These are phyloP conservation scores for Florisuga fusca DNA, from an alignment of 2,797 vertebrate species.

Conservation along the genomic window DNA sequence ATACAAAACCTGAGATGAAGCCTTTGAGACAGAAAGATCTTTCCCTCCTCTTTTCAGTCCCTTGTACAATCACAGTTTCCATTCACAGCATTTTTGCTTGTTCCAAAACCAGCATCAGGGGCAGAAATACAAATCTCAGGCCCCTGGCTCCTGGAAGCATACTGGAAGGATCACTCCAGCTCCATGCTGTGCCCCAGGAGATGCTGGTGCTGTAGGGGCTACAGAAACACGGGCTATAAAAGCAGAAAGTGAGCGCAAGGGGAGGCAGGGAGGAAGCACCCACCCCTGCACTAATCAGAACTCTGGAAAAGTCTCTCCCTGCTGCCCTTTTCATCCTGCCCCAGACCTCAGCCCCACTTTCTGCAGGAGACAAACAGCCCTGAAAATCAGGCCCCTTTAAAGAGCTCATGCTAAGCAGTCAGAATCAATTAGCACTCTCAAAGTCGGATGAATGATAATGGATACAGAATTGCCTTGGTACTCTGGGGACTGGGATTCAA, in stretches of 20 bases:
- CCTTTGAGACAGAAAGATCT: neutral
- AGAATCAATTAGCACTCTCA: slow-evolving; percentile 72
- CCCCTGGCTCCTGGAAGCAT: neutral
- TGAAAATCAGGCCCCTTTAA: slow-evolving; percentile 58
- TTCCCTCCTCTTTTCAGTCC: neutral
- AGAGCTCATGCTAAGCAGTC: slow-evolving; percentile 67
- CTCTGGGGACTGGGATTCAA: slow-evolving; percentile 34
- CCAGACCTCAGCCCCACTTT: slow-evolving; percentile 31
- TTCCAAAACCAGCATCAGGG: neutral
- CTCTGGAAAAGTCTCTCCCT: neutral
- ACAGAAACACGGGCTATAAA: neutral
- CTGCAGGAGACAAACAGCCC: slow-evolving; percentile 49
- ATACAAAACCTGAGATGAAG: neutral
- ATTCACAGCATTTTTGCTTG: neutral
- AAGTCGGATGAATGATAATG: slow-evolving; percentile 66
- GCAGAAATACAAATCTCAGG: neutral
- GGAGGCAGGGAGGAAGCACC: neutral
- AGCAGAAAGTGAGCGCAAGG: neutral
- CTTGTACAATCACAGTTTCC: neutral
- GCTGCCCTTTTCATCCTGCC: slow-evolving; percentile 46
- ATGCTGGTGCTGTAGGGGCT: neutral
- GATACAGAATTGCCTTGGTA: slow-evolving; percentile 51
- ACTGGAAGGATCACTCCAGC: neutral
- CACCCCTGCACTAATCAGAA: neutral
- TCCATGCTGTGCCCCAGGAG: neutral